Base-by-base conservation (phyloP, 2,888 invertebrate genomes). In the Bugula neritina region DNA sequence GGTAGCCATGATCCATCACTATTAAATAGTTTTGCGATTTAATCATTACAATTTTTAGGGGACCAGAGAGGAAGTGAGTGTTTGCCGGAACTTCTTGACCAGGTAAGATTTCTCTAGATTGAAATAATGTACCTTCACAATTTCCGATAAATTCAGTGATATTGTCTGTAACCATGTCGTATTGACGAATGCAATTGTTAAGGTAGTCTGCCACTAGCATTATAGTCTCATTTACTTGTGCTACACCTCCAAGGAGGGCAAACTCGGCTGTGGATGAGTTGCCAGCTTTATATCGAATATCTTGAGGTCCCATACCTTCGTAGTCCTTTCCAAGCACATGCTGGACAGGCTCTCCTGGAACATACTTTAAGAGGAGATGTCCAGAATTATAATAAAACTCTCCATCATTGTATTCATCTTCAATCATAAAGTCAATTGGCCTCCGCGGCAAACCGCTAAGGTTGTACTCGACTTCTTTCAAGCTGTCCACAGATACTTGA, bases 201-300 rank as follows among this genome's bases (percentile, higher is more conserved):
- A 63, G 17, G 31, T 63, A 63, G n/a, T 63, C 63, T 13, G 29
- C 27, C 1, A 63, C n/a, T 13, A 29, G 31, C 63, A 63, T 63
- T 3, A 63, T n/a, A 13, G 63, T 63, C 34, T 63, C 63, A 34
- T 63, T 63, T 25, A 25, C 21, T 34, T 63, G 63, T 3, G 31
- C 21, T 13, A 31, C 31, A 13, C 5, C 31, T 13, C 5, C 31
- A 27, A 63, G 27, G 5, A 63, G 17, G 27, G 63, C 17, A 63
- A 63, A 31, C 31, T 63, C 31, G 10, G 63, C 63, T 29, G 63
- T 63, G 27, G 63, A 31, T 3, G 63, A 63, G 31, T 63, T 63
- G 31, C 63, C 63, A 25, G 29, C 5, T 3, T 3, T 17, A 31
- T 63, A 63, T 3, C n/a, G 43, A 10, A 43, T 43, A 17, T 43